Conservation (phyloP, 2,888 invertebrate genomes). For the Drosophila cracens region DNA sequence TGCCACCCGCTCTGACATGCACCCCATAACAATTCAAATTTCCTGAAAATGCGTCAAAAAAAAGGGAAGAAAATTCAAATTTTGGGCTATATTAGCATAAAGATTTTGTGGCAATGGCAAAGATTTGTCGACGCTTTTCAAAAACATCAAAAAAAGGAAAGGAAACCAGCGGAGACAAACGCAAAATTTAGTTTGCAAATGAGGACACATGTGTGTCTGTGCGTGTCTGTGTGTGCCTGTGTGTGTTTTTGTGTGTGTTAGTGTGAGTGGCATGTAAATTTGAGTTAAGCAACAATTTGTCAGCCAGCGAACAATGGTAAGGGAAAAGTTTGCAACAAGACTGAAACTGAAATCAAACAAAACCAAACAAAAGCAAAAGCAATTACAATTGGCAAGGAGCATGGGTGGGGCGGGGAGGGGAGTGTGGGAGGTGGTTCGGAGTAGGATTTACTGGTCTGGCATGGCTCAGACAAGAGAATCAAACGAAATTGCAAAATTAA, state of each 20-base stretch:
- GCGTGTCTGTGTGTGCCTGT: constrained; percentile 14
- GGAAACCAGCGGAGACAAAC: constrained; percentile 35
- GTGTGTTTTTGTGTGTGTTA: constrained; percentile 22
- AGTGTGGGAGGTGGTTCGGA: not conserved
- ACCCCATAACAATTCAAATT: constrained; percentile 3
- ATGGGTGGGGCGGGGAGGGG: not conserved
- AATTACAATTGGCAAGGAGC: constrained; percentile 60
- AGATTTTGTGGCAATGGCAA: constrained; percentile 42
- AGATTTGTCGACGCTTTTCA: constrained; percentile 23
- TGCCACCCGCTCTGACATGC: constrained; percentile 5
- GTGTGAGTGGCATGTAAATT: constrained; percentile 56
- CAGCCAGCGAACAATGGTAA: constrained; percentile 62
- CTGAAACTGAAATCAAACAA: constrained; percentile 66
- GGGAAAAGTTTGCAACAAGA: constrained; percentile 54
- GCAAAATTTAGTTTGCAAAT: constrained; percentile 73
- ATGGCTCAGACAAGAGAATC: constrained; percentile 56
- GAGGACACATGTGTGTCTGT: constrained; percentile 36
- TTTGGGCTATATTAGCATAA: constrained; percentile 60
- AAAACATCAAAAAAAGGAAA: not conserved
- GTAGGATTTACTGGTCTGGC: not conserved
- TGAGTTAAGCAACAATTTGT: constrained; percentile 60
- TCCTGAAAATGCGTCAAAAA: not conserved
- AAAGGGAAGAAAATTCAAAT: constrained; percentile 32
- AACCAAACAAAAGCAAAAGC: constrained; percentile 68
- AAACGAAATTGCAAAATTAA: constrained; percentile 78